Percentiles rank a stretch among this genome's conserved stretches.
phyloP scores from a whole-genome alignment of 1,140 invertebrate species.

The Philaenus spumarius region DNA sequence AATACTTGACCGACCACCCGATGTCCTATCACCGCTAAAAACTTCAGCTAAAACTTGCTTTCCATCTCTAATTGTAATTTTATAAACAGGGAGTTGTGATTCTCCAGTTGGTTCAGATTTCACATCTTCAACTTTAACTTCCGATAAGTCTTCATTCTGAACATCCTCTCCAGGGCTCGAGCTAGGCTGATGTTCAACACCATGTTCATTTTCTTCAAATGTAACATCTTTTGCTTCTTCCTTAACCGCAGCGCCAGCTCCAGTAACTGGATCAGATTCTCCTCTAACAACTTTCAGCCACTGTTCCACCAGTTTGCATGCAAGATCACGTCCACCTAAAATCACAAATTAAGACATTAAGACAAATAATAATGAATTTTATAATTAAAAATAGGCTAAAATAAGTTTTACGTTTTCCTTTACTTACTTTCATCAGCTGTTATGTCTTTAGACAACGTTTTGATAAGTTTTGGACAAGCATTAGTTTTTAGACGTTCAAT shows the following conservation, averaged over 20 bases:
- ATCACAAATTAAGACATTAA: conserved; percentile 36
- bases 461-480: conserved; percentile 84
- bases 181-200: no score
- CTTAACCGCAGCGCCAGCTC: conserved; percentile 27
- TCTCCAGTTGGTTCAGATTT: neutral
- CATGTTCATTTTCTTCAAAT: no score
- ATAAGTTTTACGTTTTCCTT: neutral
- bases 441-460: conserved; percentile 70
- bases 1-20: neutral
- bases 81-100: conserved; percentile 45
- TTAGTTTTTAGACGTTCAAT: conserved; percentile 84
- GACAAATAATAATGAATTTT: no score
- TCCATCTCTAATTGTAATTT: conserved; percentile 65
- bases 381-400: conserved; percentile 5
- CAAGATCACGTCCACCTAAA: conserved; percentile 61
- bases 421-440: conserved; percentile 26
- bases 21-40: conserved; percentile 30
- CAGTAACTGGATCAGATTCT: conserved; percentile 19
- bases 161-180: no score
- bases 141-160: neutral
- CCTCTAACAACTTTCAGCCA: conserved; percentile 80
- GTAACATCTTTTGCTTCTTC: conserved; percentile 6
- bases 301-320: conserved; percentile 76
- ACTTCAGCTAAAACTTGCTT: conserved; percentile 63
- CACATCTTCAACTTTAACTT: neutral